Conservation (phyloP, 1,140 invertebrate genomes). For the Lordiphosa clarofinis region DNA sequence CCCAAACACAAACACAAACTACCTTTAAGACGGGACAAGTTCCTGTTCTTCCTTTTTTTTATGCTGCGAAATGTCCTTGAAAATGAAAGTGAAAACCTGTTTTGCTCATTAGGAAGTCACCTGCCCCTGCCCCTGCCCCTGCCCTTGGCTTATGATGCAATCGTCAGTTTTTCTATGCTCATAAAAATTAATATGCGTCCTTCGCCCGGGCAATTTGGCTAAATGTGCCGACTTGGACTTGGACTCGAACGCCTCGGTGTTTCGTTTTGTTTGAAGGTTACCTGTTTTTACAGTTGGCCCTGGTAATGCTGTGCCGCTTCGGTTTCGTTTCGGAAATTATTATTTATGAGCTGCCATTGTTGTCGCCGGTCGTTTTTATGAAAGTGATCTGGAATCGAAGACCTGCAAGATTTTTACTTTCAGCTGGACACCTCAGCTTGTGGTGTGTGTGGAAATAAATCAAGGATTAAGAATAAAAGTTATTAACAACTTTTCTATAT, state of each 20-base stretch:
- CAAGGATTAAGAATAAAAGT: slow-evolving; percentile 47
- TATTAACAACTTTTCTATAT: slow-evolving; percentile 22
- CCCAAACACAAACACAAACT: slow-evolving; percentile 1
- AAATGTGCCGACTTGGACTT: slow-evolving; percentile 37
- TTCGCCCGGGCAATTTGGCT: slow-evolving; percentile 64
- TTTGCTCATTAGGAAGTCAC: slow-evolving; percentile 67
- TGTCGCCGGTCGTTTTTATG: slow-evolving; percentile 50
- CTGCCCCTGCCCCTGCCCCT: slow-evolving; percentile 50
- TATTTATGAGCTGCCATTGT: slow-evolving; percentile 76
- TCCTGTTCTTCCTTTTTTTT: slow-evolving; percentile 38
- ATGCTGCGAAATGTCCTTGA: slow-evolving; percentile 61
- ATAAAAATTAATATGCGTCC: slow-evolving; percentile 80
- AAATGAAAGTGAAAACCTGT: slow-evolving; percentile 52
- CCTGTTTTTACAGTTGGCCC: slow-evolving; percentile 72
- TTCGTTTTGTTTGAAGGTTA: slow-evolving; percentile 56
- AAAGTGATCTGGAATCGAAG: slow-evolving; percentile 53
- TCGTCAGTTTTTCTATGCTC: slow-evolving; percentile 66
- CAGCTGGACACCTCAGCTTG: slow-evolving; percentile 47
- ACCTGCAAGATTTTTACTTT: slow-evolving; percentile 64
- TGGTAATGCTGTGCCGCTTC: slow-evolving; percentile 3
- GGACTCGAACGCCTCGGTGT: slow-evolving; percentile 46
- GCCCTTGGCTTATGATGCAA: slow-evolving; percentile 60
- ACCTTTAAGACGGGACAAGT: background rate
- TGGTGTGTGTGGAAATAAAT: slow-evolving; percentile 51
- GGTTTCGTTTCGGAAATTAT: slow-evolving; percentile 57